phyloP scores from a whole-genome alignment of 2,888 invertebrate genomes.

The Drosophila anomalata region DNA sequence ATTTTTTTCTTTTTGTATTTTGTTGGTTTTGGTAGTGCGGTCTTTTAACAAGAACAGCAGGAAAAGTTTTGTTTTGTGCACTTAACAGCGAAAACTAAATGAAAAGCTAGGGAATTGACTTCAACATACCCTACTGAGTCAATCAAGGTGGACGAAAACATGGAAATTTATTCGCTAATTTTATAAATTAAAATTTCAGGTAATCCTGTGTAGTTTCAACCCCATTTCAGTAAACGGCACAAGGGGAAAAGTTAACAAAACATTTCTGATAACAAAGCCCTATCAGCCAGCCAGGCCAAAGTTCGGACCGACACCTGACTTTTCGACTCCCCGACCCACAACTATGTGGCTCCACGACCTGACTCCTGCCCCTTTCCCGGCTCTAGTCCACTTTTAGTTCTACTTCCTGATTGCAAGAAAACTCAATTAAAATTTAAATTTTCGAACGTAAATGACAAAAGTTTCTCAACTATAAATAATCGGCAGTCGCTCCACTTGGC shows the following conservation, averaged over 20 bases:
- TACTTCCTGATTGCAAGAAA: slow-evolving; percentile 62
- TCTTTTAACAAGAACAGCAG: slow-evolving; percentile 43
- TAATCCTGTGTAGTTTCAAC: neutral
- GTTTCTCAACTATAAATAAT: slow-evolving; percentile 80
- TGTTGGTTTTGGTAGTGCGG: slow-evolving; percentile 41
- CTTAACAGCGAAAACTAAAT: slow-evolving; percentile 52
- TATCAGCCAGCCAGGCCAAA: slow-evolving; percentile 53
- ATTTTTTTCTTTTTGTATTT: slow-evolving; percentile 3
- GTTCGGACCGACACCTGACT: slow-evolving; percentile 70
- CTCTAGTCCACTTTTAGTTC: neutral
- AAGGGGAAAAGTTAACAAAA: slow-evolving; percentile 57
- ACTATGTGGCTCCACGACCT: slow-evolving; percentile 13
- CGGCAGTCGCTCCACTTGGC: slow-evolving; percentile 68
- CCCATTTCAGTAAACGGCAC: slow-evolving; percentile 16
- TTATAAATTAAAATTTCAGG: slow-evolving; percentile 2
- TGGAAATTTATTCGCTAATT: neutral
- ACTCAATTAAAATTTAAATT: slow-evolving; percentile 80
- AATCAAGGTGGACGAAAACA: slow-evolving; percentile 2
- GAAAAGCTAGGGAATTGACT: slow-evolving; percentile 27
- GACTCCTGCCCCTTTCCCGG: neutral
- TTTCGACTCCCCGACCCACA: slow-evolving; percentile 48
- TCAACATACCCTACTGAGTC: slow-evolving; percentile 18
- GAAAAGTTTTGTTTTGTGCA: slow-evolving; percentile 51
- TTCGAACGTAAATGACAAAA: slow-evolving; percentile 79
- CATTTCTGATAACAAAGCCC: slow-evolving; percentile 61